Percentiles rank a stretch among this genome's conserved stretches.
phyloP scores from a whole-genome alignment of 1,140 invertebrate genomes.

The Sipha flava region DNA sequence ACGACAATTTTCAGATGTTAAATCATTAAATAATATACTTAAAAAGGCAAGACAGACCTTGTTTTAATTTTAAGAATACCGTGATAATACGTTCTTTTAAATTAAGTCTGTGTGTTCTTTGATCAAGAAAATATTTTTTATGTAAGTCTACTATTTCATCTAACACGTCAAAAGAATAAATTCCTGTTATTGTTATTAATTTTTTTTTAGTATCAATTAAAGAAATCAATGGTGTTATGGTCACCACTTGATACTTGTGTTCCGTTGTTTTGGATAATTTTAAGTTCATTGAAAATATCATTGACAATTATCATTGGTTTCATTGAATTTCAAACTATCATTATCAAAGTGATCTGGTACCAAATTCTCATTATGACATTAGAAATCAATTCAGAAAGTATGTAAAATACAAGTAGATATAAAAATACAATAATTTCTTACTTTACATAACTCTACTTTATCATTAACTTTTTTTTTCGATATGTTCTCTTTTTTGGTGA shows the following conservation, averaged over 20 bases:
- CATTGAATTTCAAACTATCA: background rate
- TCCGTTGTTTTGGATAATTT: too few species aligned
- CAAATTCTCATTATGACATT: too few species aligned
- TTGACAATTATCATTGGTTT: background rate
- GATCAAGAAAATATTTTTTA: background rate
- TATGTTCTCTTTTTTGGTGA: too few species aligned
- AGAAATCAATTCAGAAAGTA: too few species aligned
- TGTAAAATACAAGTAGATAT: too few species aligned
- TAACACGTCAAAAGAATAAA: background rate
- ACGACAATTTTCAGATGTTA: background rate
- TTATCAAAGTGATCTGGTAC: background rate
- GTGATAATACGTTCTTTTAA: background rate
- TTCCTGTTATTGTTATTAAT: background rate
- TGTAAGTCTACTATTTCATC: background rate
- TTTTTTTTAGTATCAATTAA: background rate
- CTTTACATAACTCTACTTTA: too few species aligned
- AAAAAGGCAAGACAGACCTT: background rate
- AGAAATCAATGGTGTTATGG: too few species aligned
- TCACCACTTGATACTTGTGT: too few species aligned
- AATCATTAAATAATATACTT: background rate
- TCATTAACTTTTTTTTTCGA: too few species aligned
- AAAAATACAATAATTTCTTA: too few species aligned
- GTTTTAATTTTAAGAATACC: background rate
- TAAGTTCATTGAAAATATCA: too few species aligned
- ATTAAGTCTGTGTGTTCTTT: background rate